Percentiles rank a stretch among this genome's conserved stretches.
phyloP scores from a whole-genome alignment of 30 jellyfish, hydroid and myxozoan genomes.

The Rhopilema esculentum region DNA sequence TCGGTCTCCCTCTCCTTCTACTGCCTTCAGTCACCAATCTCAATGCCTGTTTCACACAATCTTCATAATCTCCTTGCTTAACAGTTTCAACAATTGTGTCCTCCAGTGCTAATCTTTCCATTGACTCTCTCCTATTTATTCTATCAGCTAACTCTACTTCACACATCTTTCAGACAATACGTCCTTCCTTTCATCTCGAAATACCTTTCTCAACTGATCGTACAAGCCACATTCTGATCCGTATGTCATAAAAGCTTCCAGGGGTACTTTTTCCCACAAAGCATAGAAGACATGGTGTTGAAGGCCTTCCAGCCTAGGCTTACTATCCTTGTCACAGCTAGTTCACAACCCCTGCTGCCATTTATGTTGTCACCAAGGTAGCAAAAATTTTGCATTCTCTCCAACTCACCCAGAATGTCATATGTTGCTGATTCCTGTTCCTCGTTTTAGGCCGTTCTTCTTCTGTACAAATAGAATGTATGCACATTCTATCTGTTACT shows the following conservation, averaged over 20 bases:
- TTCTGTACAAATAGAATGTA: too few relatives aligned
- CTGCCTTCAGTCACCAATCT: too few relatives aligned
- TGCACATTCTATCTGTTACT: conserved; percentile 5
- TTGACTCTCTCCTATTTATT: too few relatives aligned
- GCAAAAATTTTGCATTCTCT: conserved; percentile 14
- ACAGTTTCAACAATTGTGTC: too few relatives aligned
- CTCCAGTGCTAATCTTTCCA: too few relatives aligned
- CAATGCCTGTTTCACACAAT: too few relatives aligned
- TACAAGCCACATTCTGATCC: background rate
- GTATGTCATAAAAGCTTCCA: conserved; percentile 9
- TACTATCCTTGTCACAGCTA: conserved; percentile 46
- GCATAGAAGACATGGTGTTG: background rate
- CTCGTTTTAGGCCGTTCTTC: too few relatives aligned
- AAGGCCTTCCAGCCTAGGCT: too few relatives aligned
- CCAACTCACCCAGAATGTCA: background rate
- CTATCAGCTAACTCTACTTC: too few relatives aligned
- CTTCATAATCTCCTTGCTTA: too few relatives aligned
- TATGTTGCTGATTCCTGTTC: background rate
- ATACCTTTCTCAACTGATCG: conserved; percentile 14
- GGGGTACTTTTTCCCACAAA: conserved; percentile 6
- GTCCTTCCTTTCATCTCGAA: conserved; percentile 6
- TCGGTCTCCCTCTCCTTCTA: too few relatives aligned
- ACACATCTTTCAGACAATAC: conserved; percentile 13
- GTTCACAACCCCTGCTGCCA: conserved; percentile 13
- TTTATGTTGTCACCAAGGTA: conserved; percentile 17